A percentile compares a stretch with the other conserved stretches of the same genome.
These are phyloP conservation scores for Belonocnema kinseyi DNA, from an alignment of 1,140 invertebrate species.

Conservation along the genomic window DNA sequence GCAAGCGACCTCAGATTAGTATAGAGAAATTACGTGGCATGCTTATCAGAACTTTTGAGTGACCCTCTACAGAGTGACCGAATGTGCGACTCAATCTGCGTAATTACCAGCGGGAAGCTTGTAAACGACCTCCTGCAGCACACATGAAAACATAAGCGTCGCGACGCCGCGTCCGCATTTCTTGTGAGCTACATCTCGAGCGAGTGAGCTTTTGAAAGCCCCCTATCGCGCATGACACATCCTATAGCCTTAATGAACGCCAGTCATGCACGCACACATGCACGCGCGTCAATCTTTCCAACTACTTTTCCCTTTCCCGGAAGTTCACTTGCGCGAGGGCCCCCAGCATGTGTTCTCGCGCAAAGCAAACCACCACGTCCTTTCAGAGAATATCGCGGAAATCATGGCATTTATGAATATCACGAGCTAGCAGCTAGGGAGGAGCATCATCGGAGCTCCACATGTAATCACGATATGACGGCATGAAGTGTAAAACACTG, in stretches of 20 bases:
- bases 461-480: neutral
- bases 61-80: slow-evolving; percentile 17
- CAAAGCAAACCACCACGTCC: neutral
- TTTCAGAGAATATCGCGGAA: slow-evolving; percentile 2
- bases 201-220: neutral
- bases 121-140: slow-evolving; percentile 24
- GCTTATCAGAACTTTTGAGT: slow-evolving; percentile 36
- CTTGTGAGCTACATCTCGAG: neutral
- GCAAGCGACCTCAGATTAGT: neutral
- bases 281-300: slow-evolving; percentile 32
- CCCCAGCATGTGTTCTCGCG: neutral
- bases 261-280: slow-evolving; percentile 39
- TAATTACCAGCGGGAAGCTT: slow-evolving; percentile 26
- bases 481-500: neutral
- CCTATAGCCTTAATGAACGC: slow-evolving; percentile 36
- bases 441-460: neutral
- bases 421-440: neutral
- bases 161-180: neutral
- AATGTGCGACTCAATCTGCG: slow-evolving; percentile 22
- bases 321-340: neutral
- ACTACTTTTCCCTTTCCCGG: slow-evolving; percentile 19
- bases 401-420: slow-evolving; percentile 13
- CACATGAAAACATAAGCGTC: neutral
- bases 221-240: slow-evolving; percentile 38
- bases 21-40: slow-evolving; percentile 19